These are phyloP conservation scores for Polyodon spathula DNA, from an alignment of 2,113 vertebrate genomes.

Conservation along the genomic window DNA sequence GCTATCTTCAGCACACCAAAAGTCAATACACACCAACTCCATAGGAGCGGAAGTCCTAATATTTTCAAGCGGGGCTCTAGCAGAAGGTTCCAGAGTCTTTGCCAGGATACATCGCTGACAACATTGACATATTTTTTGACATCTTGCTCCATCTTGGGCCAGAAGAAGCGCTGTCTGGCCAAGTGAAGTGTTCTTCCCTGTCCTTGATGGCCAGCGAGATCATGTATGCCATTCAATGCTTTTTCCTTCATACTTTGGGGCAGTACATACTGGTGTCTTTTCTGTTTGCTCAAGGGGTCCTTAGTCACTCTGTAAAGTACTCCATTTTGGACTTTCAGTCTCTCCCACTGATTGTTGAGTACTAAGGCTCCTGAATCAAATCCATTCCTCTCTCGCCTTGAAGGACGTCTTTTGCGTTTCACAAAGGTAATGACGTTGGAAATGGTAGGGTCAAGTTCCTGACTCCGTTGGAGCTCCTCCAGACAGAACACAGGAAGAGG, in stretches of 20 bases:
- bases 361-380: not conserved
- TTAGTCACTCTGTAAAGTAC: constrained; percentile 2
- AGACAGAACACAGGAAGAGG: not conserved
- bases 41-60: too few relatives aligned
- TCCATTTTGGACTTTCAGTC: constrained; percentile 4
- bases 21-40: too few relatives aligned
- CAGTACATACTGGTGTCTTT: constrained; percentile 7
- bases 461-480: constrained; percentile 3
- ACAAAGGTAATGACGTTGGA: constrained; percentile 1
- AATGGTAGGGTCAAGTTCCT: constrained; percentile 6
- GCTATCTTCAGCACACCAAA: too few relatives aligned
- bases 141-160: constrained; percentile 8
- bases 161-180: constrained; percentile 1
- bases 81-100: not conserved
- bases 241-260: not conserved
- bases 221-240: not conserved
- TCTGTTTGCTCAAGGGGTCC: constrained; percentile 1
- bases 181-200: not conserved
- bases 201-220: constrained; percentile 6
- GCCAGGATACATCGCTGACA: too few relatives aligned
- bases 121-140: not conserved
- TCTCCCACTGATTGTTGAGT: constrained; percentile 12
- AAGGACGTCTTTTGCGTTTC: not conserved
- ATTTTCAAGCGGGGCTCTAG: not conserved
- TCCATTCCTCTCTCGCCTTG: not conserved